phyloP scores from a whole-genome alignment of 2,888 invertebrate genomes.

The Charanyca ferruginea region DNA sequence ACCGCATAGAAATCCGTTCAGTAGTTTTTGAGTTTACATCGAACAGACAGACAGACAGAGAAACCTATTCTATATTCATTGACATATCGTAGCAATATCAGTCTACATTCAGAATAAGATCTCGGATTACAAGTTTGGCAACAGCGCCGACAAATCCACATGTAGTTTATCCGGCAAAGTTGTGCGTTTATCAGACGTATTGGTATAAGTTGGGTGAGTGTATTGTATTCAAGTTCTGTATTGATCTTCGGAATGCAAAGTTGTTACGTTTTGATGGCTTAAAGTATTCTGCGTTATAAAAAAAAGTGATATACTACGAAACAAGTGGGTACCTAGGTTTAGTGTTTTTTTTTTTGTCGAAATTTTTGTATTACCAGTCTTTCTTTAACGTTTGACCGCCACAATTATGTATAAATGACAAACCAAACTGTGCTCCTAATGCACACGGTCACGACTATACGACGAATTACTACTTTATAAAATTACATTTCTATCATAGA shows the following conservation, averaged over 20 bases:
- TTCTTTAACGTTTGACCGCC: no score
- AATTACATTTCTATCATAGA: no score
- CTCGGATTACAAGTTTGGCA: slow-evolving; percentile 66
- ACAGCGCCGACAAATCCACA: slow-evolving; percentile 55
- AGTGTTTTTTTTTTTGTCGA: no score
- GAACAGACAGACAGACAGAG: no score
- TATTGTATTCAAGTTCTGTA: slow-evolving; percentile 5
- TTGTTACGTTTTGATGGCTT: background rate
- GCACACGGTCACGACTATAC: no score
- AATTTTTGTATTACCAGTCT: no score
- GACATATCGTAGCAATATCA: background rate
- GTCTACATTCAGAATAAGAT: slow-evolving; percentile 57
- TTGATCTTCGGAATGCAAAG: background rate
- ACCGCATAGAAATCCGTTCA: no score
- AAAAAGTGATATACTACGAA: background rate
- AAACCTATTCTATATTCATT: background rate
- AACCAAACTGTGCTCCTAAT: no score
- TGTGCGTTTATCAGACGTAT: slow-evolving; percentile 40
- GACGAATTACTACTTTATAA: no score
- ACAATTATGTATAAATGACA: no score
- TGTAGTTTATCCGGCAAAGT: slow-evolving; percentile 65
- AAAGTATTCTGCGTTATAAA: background rate
- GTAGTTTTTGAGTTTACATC: no score
- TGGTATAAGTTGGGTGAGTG: slow-evolving; percentile 1
- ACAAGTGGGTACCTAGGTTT: no score